Base-by-base conservation (phyloP, 2,888 invertebrate species). In the Amiota communis region DNA sequence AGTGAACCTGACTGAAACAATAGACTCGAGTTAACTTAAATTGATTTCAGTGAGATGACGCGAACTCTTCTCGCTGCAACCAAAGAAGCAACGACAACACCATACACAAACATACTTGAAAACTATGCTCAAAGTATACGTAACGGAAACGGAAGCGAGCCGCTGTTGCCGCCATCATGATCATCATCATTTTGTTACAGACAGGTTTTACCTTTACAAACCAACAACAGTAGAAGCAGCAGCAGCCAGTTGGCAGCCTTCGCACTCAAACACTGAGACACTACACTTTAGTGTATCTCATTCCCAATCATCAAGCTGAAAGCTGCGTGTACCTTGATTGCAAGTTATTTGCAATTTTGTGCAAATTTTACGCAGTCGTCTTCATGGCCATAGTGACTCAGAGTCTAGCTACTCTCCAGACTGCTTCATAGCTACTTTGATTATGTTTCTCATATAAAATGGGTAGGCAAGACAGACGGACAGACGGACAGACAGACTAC, bases 331-430 rank as follows among this genome's bases (percentile, higher is more conserved):
- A 87, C 85, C 85, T 86, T 86, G 87, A 86, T 87, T 85, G 84
- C 85, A 82, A 86, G 83, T 86, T 84, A 86, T 86, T 86, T 80
- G 81, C 87, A 85, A 86, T 86, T 84, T 84, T 77, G 82, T 81
- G 80, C 77, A 82, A 79, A 80, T 81, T 83, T 81, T 72, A 71
- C 69, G 57, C 68, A 15, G 51, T 17, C 11, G 51, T 49, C 23
- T 36, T 36, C 36, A 36, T 36, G 36, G 36, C 6, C 6, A 6
- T 36, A 36, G 36, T 12, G 53, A 51, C 13, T 51, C 53, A n/a
- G 53, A 51, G 53, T 51, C 53, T 12, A 2, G 36, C 36, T 12
- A 51, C 3, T 51, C 53, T 51, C 13, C 53, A n/a, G 12, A 51
- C 53, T n/a, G 53, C 6, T 51, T 15, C 53, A 49, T 64, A n/a